Evolutionary conservation across 2,888 invertebrate genomes (phyloP).

Genomic region (Catonia carolina): DNA sequence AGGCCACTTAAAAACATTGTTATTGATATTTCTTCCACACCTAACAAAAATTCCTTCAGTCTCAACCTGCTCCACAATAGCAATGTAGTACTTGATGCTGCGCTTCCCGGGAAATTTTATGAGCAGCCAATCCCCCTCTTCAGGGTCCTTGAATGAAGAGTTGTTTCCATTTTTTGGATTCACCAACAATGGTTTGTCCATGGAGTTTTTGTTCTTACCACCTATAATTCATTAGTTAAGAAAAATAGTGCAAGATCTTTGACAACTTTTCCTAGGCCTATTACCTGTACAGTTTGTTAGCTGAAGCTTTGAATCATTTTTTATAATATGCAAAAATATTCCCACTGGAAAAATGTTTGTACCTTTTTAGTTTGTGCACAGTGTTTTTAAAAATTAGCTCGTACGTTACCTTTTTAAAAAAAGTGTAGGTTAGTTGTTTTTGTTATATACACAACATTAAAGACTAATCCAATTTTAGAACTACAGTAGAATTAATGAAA

Average conservation of each 20-base stretch:
- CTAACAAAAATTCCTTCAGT: constrained; percentile 5
- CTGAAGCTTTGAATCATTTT: too few species aligned
- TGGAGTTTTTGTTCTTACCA: constrained; percentile 4
- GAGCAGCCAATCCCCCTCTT: constrained; percentile 10
- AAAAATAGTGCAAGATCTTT: constrained; percentile 7
- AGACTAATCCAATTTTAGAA: constrained; percentile 5
- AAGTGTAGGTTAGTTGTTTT: constrained; percentile 3
- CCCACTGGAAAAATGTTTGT: constrained; percentile 6
- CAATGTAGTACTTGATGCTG: constrained; percentile 6
- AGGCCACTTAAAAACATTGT: constrained; percentile 12
- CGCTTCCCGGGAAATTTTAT: constrained; percentile 8
- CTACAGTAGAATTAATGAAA: too few species aligned
- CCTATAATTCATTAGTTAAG: constrained; percentile 7
- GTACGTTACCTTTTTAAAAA: constrained; percentile 5
- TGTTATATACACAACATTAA: constrained; percentile 4
- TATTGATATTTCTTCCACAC: constrained; percentile 7
- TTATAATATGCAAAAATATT: too few species aligned
- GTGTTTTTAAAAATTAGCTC: constrained; percentile 5
- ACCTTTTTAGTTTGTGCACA: constrained; percentile 8
- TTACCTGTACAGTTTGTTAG: not conserved
- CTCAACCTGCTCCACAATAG: constrained; percentile 2
- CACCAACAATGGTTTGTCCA: not conserved
- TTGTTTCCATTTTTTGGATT: constrained; percentile 3
- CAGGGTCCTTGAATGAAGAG: constrained; percentile 13
- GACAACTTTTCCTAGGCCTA: constrained; percentile 6